These are phyloP conservation scores for Anas georgica DNA, from an alignment of 2,797 vertebrate species.

Conservation along the genomic window DNA sequence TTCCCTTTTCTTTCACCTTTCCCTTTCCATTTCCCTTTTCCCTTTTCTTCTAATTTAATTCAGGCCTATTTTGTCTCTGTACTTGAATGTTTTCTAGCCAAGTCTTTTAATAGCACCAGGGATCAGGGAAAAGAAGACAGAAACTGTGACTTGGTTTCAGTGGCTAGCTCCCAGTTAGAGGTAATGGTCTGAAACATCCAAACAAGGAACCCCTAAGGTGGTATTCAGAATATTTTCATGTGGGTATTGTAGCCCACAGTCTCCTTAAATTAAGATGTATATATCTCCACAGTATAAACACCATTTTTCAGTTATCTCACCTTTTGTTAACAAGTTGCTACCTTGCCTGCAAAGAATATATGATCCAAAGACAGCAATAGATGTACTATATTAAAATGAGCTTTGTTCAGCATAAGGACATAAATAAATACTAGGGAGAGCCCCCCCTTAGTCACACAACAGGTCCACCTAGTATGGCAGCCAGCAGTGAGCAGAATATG, in stretches of 20 bases:
- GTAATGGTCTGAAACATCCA: background rate
- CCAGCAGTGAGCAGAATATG: background rate
- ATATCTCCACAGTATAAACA: background rate
- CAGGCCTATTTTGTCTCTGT: background rate
- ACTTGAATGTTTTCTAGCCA: background rate
- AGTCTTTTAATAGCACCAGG: background rate
- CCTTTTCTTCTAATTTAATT: background rate
- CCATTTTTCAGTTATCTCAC: background rate
- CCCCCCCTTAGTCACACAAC: background rate
- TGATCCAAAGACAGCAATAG: background rate
- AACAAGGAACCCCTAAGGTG: background rate
- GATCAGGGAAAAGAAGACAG: background rate
- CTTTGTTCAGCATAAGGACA: background rate
- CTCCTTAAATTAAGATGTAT: background rate
- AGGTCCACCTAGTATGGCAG: background rate
- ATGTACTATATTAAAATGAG: background rate
- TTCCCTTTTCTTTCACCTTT: too few species aligned
- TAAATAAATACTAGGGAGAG: rapidly evolving
- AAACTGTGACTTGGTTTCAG: background rate
- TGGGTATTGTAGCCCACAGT: background rate
- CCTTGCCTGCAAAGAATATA: background rate
- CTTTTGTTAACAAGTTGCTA: background rate
- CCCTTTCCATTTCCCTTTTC: too few species aligned
- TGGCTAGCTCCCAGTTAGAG: background rate
- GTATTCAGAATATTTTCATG: background rate